Evolutionary conservation across 2,888 invertebrate genomes (phyloP).

Genomic region (Eristalis tenax): DNA sequence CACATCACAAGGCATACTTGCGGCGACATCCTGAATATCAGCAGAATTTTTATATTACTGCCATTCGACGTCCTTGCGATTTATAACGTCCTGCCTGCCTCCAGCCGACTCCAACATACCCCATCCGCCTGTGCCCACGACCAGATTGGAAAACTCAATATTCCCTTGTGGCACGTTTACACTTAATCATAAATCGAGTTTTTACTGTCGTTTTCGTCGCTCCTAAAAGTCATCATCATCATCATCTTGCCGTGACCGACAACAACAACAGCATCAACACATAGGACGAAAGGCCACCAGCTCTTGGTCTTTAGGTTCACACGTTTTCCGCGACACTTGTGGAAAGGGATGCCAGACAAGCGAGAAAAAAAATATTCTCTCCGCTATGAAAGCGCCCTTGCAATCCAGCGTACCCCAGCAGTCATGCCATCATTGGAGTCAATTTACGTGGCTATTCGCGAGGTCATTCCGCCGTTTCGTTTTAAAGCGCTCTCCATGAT

Average conservation of each 20-base stretch:
- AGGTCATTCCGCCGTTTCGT: slow-evolving; percentile 28
- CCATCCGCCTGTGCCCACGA: background rate
- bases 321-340: background rate
- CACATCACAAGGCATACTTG: slow-evolving; percentile 11
- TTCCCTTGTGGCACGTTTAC: slow-evolving; percentile 65
- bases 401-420: background rate
- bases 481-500: background rate
- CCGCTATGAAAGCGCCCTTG: background rate
- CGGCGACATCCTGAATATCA: slow-evolving; percentile 40
- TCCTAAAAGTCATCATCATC: slow-evolving; percentile 55
- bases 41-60: slow-evolving; percentile 39
- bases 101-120: background rate
- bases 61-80: slow-evolving; percentile 43
- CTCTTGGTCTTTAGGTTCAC: background rate
- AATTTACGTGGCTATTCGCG: slow-evolving; percentile 57
- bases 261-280: slow-evolving; percentile 38
- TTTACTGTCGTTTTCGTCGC: slow-evolving; percentile 64
- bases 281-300: slow-evolving; percentile 40
- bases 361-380: background rate
- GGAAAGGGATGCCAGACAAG: background rate
- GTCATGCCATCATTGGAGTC: slow-evolving; percentile 25
- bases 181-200: slow-evolving; percentile 70
- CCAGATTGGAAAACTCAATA: slow-evolving; percentile 56
- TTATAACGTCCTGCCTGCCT: slow-evolving; percentile 39
- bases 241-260: slow-evolving; percentile 44